Evolutionary conservation across 2,113 vertebrate species (phyloP), one percentile per base, ranked within the genome.

Genomic region (Myiopsitta monachus): DNA sequence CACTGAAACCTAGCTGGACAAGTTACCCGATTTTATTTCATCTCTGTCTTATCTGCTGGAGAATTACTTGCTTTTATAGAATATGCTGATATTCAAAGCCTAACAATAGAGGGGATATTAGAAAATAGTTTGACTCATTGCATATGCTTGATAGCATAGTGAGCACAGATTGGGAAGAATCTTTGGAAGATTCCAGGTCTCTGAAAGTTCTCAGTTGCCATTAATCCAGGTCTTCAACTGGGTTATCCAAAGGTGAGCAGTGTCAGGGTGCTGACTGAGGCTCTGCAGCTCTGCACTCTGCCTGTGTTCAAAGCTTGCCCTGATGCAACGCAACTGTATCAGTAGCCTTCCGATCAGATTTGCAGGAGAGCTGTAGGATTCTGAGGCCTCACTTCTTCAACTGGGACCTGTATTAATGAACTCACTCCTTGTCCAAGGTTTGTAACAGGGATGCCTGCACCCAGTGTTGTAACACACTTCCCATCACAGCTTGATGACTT

Each of bases 381-480:
- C 5, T 54, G 31, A 8, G 19, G 3, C 15, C 15, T n/a, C 11
- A 1, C 16, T 15, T 55, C 19, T 47, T 41, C 75, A 9, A 6
- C 41, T 46, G 3, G 39, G 18, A 36, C 10, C 26, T 51, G 16
- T 38, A 54, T 33, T 31, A 39, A 14, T 27, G 43, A 73, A 8
- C 31, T n/a, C 7, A 4, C 31, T 10, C 44, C 23, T 64, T 36
- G 15, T 13, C 36, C 28, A 23, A 83, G 18, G 11, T 54, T 39
- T 0, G 0, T 19, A 43, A 47, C 39, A 78, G 21, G 12, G 23
- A 4, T 49, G 36, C 1, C 9, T 54, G 28, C 28, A 49, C 6
- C 22, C 31, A 26, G 43, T 1, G 1, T 10, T 59, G 24, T 17
- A 8, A 39, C 55, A 39, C 21, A 5, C 13, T 36, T 14, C n/a